phyloP scores from a whole-genome alignment of 2,888 invertebrate species.

The Eilema caniola region DNA sequence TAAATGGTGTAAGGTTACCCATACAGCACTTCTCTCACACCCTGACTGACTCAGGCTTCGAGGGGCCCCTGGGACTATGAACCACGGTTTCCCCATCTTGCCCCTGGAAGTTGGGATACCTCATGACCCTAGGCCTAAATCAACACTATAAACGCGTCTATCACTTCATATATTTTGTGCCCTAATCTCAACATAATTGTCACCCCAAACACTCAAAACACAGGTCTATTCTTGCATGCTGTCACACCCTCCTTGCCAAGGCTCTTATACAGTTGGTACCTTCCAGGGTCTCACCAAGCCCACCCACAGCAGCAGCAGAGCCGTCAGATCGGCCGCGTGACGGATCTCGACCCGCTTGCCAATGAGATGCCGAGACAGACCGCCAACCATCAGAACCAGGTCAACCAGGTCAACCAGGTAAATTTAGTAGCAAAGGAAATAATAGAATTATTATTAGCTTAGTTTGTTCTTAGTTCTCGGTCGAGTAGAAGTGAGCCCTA shows the following conservation, averaged over 20 bases:
- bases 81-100: too few species aligned
- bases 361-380: conserved; percentile 66
- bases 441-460: too few species aligned
- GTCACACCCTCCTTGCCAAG: neutral
- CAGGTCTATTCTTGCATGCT: neutral
- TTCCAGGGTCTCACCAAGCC: conserved; percentile 64
- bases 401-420: conserved; percentile 34
- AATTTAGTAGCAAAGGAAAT: too few species aligned
- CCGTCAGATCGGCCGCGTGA: conserved; percentile 95
- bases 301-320: conserved; percentile 71
- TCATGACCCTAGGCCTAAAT: neutral
- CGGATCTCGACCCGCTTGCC: conserved; percentile 97
- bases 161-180: neutral
- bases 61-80: too few species aligned
- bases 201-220: neutral
- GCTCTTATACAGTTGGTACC: neutral
- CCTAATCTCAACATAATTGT: neutral
- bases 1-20: too few species aligned
- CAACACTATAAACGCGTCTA: too few species aligned
- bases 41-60: too few species aligned
- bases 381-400: conserved; percentile 61
- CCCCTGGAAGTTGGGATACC: too few species aligned
- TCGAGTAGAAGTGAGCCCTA: too few species aligned
- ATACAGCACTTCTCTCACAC: too few species aligned
- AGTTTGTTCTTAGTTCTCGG: too few species aligned